phyloP scores from a whole-genome alignment of 2,888 invertebrate species.

The Liodrosophila aerea region DNA sequence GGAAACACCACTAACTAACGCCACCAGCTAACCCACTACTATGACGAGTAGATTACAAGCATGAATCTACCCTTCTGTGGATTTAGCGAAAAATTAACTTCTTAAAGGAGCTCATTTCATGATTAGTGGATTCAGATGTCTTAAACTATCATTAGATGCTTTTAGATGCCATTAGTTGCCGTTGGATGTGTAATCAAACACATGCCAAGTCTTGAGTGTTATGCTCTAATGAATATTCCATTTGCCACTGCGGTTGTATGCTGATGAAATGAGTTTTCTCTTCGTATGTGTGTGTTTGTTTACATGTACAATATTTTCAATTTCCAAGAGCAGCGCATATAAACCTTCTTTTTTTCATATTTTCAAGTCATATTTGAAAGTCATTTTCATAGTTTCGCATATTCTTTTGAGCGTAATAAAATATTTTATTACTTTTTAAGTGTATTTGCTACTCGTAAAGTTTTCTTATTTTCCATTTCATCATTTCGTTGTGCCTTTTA shows the following conservation, averaged over 20 bases:
- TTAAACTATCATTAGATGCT: constrained; percentile 28
- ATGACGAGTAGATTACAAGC: constrained; percentile 65
- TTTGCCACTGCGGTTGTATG: constrained; percentile 8
- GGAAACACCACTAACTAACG: constrained; percentile 1
- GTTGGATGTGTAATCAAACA: constrained; percentile 42
- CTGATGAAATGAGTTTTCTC: background rate
- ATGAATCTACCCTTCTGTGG: constrained; percentile 34
- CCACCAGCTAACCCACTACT: constrained; percentile 18
- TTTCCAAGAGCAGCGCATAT: constrained; percentile 11
- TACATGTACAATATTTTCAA: constrained; percentile 13
- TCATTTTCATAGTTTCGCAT: constrained; percentile 27
- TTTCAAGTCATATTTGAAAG: constrained; percentile 3
- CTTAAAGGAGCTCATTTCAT: constrained; percentile 60
- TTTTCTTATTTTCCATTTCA: constrained; percentile 35
- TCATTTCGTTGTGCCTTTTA: constrained; percentile 3
- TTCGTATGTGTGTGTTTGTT: background rate
- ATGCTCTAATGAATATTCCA: constrained; percentile 55
- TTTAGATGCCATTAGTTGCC: constrained; percentile 10
- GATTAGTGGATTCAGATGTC: constrained; percentile 49
- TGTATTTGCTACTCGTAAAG: constrained; percentile 67
- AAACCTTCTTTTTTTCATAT: constrained; percentile 30
- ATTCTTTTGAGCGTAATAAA: constrained; percentile 64
- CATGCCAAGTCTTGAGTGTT: constrained; percentile 37
- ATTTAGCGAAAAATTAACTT: constrained; percentile 58
- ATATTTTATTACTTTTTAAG: constrained; percentile 77